phyloP scores from a whole-genome alignment of 2,113 vertebrate species.

The Bujurquina vittata region DNA sequence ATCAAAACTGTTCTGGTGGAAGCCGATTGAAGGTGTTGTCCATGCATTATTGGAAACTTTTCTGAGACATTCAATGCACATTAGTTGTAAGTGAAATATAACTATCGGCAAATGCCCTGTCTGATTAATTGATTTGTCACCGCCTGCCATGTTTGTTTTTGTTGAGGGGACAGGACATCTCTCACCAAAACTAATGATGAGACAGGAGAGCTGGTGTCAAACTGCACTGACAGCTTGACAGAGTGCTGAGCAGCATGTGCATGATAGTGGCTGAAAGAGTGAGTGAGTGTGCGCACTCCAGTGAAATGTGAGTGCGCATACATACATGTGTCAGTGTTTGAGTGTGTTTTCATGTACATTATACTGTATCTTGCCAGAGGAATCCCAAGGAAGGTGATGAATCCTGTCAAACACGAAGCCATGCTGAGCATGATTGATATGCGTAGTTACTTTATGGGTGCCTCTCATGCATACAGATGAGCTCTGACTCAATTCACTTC shows the following conservation, averaged over 20 bases:
- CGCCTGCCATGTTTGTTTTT: slow-evolving; percentile 77
- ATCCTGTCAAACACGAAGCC: slow-evolving; percentile 49
- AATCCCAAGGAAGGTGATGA: slow-evolving; percentile 64
- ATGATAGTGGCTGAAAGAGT: slow-evolving; percentile 24
- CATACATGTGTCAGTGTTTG: slow-evolving; percentile 2
- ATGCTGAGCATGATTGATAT: slow-evolving; percentile 66
- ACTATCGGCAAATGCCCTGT: slow-evolving; percentile 68
- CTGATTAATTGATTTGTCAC: slow-evolving; percentile 76
- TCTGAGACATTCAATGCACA: slow-evolving; percentile 66
- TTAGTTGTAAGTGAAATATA: slow-evolving; percentile 77
- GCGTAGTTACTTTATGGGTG: slow-evolving; percentile 67
- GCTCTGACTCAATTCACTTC: slow-evolving; percentile 66
- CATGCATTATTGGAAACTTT: slow-evolving; percentile 69
- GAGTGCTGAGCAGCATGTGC: slow-evolving; percentile 49
- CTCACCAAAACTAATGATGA: slow-evolving; percentile 76
- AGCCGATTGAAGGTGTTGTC: slow-evolving; percentile 63
- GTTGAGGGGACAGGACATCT: slow-evolving; percentile 69
- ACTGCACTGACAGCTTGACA: slow-evolving; percentile 63
- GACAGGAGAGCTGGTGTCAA: slow-evolving; percentile 65
- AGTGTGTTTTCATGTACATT: neutral
- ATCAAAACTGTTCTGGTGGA: slow-evolving; percentile 46
- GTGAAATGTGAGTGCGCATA: slow-evolving; percentile 12
- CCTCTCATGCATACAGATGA: slow-evolving; percentile 72
- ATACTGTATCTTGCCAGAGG: slow-evolving; percentile 51
- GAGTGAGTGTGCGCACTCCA: neutral